phyloP scores from a whole-genome alignment of 2,888 invertebrate genomes.

The Torymus tubicola region DNA sequence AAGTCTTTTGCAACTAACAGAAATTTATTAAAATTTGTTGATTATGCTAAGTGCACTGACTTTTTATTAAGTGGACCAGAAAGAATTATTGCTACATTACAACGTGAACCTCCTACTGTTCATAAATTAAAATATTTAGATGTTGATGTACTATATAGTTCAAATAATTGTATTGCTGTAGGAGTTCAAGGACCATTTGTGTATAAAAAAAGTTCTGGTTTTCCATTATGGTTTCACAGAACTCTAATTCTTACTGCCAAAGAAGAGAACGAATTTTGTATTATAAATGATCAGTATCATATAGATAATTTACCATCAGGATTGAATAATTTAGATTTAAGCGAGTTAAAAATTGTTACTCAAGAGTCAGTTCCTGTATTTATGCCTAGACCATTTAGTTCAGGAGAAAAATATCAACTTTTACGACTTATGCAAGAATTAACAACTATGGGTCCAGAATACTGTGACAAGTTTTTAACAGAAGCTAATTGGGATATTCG shows the following conservation, averaged over 20 bases:
- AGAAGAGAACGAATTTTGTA: slow-evolving; percentile 72
- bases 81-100: slow-evolving; percentile 69
- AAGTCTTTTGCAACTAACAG: slow-evolving; percentile 69
- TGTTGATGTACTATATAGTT: slow-evolving; percentile 69
- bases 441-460: slow-evolving; percentile 70
- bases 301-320: slow-evolving; percentile 66
- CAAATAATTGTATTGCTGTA: slow-evolving; percentile 64
- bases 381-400: slow-evolving; percentile 67
- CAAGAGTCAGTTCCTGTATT: slow-evolving; percentile 62
- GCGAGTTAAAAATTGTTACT: slow-evolving; percentile 58
- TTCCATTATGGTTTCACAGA: slow-evolving; percentile 69
- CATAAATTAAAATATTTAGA: slow-evolving; percentile 69
- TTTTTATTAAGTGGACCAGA: slow-evolving; percentile 72
- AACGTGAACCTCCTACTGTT: slow-evolving; percentile 69
- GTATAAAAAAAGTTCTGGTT: slow-evolving; percentile 66
- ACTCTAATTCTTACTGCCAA: slow-evolving; percentile 70
- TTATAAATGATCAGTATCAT: slow-evolving; percentile 73
- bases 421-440: slow-evolving; percentile 68
- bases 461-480: slow-evolving; percentile 66
- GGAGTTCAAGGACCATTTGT: slow-evolving; percentile 71
- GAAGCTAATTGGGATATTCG: slow-evolving; percentile 71
- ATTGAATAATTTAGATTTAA: slow-evolving; percentile 57
- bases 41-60: slow-evolving; percentile 73
- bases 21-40: slow-evolving; percentile 73
- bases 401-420: slow-evolving; percentile 70